Base-by-base conservation (phyloP, 2,888 invertebrate species). In the Apoda limacodes region DNA sequence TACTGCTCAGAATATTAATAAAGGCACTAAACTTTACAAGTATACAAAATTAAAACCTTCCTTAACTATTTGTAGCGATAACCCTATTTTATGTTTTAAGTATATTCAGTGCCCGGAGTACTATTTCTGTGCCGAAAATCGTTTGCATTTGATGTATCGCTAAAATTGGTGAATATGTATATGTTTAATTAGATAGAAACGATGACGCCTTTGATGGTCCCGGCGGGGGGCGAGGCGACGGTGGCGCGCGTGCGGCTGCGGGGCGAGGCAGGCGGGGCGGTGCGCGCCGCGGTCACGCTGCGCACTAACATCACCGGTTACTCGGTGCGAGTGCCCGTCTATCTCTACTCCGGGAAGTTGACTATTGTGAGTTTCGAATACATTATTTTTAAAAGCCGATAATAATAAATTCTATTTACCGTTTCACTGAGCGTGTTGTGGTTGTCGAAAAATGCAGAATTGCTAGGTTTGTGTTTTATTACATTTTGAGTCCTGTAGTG, bases 221-320 rank as follows among this genome's bases (percentile, higher is more conserved):
- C 17, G 13, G 27, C 46, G 30, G 56, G 52, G 30, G 50, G 32
- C 34, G 37, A 28, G 14, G 40, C 27, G 25, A 9, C 22, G 35
- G 35, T 37, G 33, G 35, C 41, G 39, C 37, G 46, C 13, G 30
- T 46, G 37, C 34, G 37, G 17, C 39, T 46, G 45, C 40, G 37
- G 14, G 33, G 24, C 28, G n/a, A 26, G 28, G 28, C 31, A 35
- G 23, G 19, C 21, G 31, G 36, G 27, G 28, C 37, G 28, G 32
- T 50, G 28, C 40, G 37, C 35, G 27, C 46, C 23, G 31, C 5
- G 28, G 30, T 82, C 29, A 45, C 50, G 31, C 61, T 84, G 43
- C 64, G 55, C 46, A 84, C 83, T 43, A 83, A 84, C 61, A 55
- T 82, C 28, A 66, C 65, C 1, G 55, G 53, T 24, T 82, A 83